Percentiles rank a stretch among this genome's conserved stretches.
These are phyloP conservation scores for Cairina moschata DNA, from an alignment of 2,113 vertebrate genomes.

Conservation along the genomic window DNA sequence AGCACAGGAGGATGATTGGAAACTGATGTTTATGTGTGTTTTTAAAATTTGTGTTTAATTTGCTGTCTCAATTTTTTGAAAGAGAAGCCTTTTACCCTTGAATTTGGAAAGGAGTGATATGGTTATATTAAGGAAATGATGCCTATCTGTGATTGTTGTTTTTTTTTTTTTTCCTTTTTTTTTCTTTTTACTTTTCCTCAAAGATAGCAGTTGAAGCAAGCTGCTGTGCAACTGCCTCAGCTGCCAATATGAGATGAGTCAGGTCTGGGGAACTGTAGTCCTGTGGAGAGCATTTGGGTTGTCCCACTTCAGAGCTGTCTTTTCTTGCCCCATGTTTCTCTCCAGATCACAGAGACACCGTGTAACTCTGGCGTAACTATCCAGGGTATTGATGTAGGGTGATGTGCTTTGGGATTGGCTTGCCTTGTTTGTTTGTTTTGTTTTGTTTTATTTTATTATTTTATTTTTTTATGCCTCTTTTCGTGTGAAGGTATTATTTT, in stretches of 20 bases:
- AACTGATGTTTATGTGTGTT: not conserved
- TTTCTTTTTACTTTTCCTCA: not conserved
- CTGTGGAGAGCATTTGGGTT: not conserved
- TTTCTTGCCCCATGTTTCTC: not conserved
- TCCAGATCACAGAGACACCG: not conserved
- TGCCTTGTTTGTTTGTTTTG: not conserved
- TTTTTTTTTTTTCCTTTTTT: not conserved
- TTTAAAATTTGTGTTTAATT: slow-evolving; percentile 15
- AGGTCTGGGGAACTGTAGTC: not conserved
- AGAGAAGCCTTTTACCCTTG: slow-evolving; percentile 8
- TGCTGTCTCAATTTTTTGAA: slow-evolving; percentile 37
- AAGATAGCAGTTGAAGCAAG: not conserved
- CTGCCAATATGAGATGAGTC: not conserved
- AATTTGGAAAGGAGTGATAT: not conserved
- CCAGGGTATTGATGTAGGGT: not conserved
- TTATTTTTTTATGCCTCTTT: not conserved
- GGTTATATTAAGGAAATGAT: slow-evolving; percentile 13
- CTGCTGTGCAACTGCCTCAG: not conserved
- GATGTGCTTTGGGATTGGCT: not conserved
- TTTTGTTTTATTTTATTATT: not conserved
- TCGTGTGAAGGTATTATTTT: not conserved
- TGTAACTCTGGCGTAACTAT: not conserved
- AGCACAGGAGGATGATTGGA: slow-evolving; percentile 36
- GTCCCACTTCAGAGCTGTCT: not conserved
- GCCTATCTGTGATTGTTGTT: not conserved